phyloP scores from a whole-genome alignment of 2,113 vertebrate genomes.

The Peucedramus taeniatus region DNA sequence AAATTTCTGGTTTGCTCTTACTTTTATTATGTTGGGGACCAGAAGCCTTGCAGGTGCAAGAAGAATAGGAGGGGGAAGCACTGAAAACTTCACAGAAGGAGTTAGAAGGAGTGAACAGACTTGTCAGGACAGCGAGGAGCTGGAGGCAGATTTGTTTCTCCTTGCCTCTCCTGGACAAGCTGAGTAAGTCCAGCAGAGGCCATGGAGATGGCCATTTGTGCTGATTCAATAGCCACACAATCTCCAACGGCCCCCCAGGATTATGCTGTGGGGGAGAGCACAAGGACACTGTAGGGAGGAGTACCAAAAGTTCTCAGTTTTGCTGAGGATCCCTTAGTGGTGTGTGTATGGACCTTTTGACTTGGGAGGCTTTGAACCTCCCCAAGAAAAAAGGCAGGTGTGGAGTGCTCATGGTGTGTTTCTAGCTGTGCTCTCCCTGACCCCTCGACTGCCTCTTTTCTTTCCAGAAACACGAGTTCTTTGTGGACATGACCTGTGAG shows the following conservation, averaged over 20 bases:
- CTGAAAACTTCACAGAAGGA: background rate
- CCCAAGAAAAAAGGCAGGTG: background rate
- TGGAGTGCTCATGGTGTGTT: background rate
- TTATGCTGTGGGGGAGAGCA: background rate
- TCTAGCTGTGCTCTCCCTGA: background rate
- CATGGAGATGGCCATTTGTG: background rate
- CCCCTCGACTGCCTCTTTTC: background rate
- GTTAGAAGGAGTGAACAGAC: too few species aligned
- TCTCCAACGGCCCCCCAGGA: background rate
- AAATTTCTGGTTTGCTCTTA: background rate
- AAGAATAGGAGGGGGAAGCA: background rate
- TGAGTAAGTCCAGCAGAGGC: background rate
- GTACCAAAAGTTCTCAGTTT: background rate
- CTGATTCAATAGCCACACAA: background rate
- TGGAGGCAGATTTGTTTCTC: background rate
- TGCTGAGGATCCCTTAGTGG: background rate
- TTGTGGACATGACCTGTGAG: conserved; percentile 93
- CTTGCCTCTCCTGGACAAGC: background rate
- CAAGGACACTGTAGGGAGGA: background rate
- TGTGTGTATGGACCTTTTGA: background rate
- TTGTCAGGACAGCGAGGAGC: background rate
- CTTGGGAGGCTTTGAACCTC: background rate
- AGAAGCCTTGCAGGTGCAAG: background rate
- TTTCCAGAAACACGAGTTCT: conserved; percentile 92
- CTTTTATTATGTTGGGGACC: background rate